Evolutionary conservation across 2,888 invertebrate genomes (phyloP).

Genomic region (Andrena fulva): DNA sequence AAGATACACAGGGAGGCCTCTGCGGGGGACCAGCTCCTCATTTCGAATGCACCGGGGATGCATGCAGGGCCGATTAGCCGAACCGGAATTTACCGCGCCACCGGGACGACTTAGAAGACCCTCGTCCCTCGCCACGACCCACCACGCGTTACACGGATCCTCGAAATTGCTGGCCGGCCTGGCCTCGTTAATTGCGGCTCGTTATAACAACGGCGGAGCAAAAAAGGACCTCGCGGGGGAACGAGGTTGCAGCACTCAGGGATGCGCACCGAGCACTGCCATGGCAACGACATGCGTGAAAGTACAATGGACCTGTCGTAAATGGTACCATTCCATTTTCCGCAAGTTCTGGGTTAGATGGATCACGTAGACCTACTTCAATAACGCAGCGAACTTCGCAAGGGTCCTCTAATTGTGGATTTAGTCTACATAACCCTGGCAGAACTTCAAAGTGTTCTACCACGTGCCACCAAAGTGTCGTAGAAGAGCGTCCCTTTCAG

Average conservation of each 20-base stretch:
- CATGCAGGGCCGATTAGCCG: conserved; percentile 58
- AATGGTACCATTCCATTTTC: no score
- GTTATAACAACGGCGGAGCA: conserved; percentile 66
- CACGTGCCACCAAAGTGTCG: no score
- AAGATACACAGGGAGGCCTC: conserved; percentile 47
- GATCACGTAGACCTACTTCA: no score
- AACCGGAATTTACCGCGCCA: conserved; percentile 48
- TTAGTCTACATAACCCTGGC: no score
- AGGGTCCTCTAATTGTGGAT: no score
- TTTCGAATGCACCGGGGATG: conserved; percentile 59
- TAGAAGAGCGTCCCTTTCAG: no score
- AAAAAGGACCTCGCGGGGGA: conserved; percentile 20
- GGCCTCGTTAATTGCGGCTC: conserved; percentile 74
- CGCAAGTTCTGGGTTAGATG: no score
- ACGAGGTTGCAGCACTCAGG: background rate
- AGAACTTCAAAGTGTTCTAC: no score
- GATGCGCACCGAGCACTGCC: background rate
- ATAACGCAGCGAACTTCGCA: no score
- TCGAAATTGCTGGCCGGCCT: conserved; percentile 70
- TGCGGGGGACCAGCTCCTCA: conserved; percentile 52
- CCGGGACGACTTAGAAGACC: conserved; percentile 65
- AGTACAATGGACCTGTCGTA: background rate
- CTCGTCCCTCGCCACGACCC: background rate
- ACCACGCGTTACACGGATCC: conserved; percentile 57
- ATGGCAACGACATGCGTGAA: background rate